A percentile compares a stretch with the other conserved stretches of the same genome.
phyloP scores from a whole-genome alignment of 2,113 vertebrate species.

The Sebastes schlegelii region DNA sequence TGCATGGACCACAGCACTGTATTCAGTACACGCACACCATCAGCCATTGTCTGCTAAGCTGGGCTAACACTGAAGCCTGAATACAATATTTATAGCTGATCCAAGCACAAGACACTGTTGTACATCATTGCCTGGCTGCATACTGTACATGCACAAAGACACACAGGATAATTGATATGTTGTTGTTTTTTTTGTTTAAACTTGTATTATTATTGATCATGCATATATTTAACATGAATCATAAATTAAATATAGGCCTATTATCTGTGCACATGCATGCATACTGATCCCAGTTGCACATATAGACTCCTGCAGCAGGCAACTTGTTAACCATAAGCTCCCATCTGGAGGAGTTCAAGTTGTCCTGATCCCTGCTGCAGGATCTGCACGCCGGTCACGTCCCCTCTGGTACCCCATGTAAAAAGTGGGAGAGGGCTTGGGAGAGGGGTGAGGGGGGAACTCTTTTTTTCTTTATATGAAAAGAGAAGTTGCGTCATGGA shows the following conservation, averaged over 20 bases:
- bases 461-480: constrained; percentile 73
- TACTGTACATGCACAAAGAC: constrained; percentile 28
- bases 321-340: constrained; percentile 52
- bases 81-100: constrained; percentile 70
- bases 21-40: constrained; percentile 85
- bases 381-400: constrained; percentile 85
- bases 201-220: neutral
- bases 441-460: constrained; percentile 44
- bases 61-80: constrained; percentile 60
- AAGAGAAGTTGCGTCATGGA: constrained; percentile 86
- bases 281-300: constrained; percentile 29
- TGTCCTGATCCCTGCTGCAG: constrained; percentile 66
- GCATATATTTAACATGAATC: neutral
- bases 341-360: constrained; percentile 65
- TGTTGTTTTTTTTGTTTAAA: neutral
- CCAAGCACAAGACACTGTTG: constrained; percentile 69
- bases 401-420: constrained; percentile 70
- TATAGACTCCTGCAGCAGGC: constrained; percentile 4
- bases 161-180: neutral
- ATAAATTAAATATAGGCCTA: neutral
- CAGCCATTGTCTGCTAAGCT: constrained; percentile 75
- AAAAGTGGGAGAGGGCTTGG: constrained; percentile 53
- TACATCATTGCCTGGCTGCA: constrained; percentile 70
- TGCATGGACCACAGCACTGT: constrained; percentile 59
- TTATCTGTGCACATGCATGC: constrained; percentile 38